Evolutionary conservation across 1,140 invertebrate genomes (phyloP).

Genomic region (Proales similis): DNA sequence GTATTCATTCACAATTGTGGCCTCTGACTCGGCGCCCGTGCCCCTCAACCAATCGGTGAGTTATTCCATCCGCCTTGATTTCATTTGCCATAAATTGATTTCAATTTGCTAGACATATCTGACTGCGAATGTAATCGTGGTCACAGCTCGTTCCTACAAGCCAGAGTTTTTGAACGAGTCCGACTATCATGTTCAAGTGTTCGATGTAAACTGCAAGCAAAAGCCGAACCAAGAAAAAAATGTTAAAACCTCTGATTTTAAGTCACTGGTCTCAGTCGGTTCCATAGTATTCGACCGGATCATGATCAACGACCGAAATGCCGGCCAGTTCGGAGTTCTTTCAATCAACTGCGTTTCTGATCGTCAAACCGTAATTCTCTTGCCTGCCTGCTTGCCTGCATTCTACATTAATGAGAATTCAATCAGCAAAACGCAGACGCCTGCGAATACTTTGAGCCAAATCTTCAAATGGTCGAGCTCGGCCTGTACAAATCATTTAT

Average conservation of each 20-base stretch:
- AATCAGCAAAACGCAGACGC: neutral
- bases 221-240: neutral
- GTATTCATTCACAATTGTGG: conserved; percentile 20
- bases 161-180: conserved; percentile 7
- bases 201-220: conserved; percentile 14
- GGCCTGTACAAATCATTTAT: conserved; percentile 22
- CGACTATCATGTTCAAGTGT: conserved; percentile 1
- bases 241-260: neutral
- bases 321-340: conserved; percentile 8
- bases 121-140: conserved; percentile 7
- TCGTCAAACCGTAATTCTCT: conserved; percentile 2
- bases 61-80: neutral
- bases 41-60: conserved; percentile 6
- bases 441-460: conserved; percentile 1
- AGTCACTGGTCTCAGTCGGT: neutral
- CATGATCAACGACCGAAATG: conserved; percentile 16
- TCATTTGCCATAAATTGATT: neutral
- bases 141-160: neutral
- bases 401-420: neutral
- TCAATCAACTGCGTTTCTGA: conserved; percentile 9
- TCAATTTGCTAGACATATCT: conserved; percentile 9
- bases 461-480: neutral
- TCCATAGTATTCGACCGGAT: conserved; percentile 19
- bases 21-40: neutral
- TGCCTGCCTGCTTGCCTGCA: neutral